Base-by-base conservation (phyloP, 2,113 vertebrate genomes). In the Brevimyrus niger region DNA sequence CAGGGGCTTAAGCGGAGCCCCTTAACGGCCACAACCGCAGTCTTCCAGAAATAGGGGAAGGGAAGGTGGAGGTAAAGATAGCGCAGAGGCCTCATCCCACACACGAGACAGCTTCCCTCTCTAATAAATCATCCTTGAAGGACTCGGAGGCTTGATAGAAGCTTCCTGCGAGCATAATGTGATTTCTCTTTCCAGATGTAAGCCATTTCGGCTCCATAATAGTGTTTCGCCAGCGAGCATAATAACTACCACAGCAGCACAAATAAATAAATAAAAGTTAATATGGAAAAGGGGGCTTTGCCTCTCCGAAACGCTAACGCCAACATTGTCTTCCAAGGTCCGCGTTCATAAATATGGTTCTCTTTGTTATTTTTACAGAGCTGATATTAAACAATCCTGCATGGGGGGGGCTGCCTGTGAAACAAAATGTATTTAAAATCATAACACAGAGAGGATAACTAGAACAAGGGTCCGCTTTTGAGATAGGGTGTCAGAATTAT, bases 21-120 rank as follows among this genome's bases (percentile, higher is more conserved):
- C 94, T 94, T 92, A 92, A 91, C 92, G 91, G 90, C 93, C 93
- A 95, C 94, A 96, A 95, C 92, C 93, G 91, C 93, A 92, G 90
- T 87, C 89, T 90, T 94, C 94, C 93, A 94, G 91, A 94, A 96
- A 95, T 93, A 94, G 94, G 94, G 94, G 82, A 82, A 47, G 10
- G 92, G 92, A 93, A 94, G 93, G 93, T 92, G 93, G 88, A 93
- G 95, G 93, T 92, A 95, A 94, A 95, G 93, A 95, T 93, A 95
- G 93, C 89, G 69, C 80, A 51, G 92, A 92, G 92, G 82, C 91
- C 93, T 92, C 92, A 90, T 92, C 94, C 93, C 92, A 92, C 91
- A 94, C 92, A 90, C 46, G 89, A 91, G 93, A 94, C 92, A 93
- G 93, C 91, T 95, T 92, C 90, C 76, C 85, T 89, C 92, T 90